These are phyloP conservation scores for Nanorana parkeri DNA, from an alignment of 2,113 vertebrate genomes.

Conservation along the genomic window DNA sequence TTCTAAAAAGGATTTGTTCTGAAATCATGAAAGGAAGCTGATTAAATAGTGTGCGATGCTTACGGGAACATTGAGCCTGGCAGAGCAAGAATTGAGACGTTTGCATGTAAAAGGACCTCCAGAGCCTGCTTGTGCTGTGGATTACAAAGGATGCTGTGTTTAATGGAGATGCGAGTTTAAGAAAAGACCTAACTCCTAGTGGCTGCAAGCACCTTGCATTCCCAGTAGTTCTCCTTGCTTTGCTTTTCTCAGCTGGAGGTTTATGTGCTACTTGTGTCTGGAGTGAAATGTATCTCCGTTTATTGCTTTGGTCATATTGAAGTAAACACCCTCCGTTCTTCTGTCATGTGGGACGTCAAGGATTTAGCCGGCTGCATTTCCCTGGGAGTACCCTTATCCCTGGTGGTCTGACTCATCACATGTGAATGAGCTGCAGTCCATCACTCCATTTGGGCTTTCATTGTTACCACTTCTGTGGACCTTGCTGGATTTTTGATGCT, in stretches of 20 bases:
- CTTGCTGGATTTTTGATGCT: slow-evolving; percentile 52
- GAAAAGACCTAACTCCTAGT: slow-evolving; percentile 62
- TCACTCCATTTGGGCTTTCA: slow-evolving; percentile 66
- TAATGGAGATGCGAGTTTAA: slow-evolving; percentile 71
- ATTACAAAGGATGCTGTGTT: slow-evolving; percentile 71
- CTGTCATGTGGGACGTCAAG: slow-evolving; percentile 62
- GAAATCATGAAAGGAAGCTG: slow-evolving; percentile 21
- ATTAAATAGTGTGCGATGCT: slow-evolving; percentile 47
- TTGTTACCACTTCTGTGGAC: slow-evolving; percentile 59
- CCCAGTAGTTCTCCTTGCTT: slow-evolving; percentile 59
- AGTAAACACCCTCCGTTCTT: slow-evolving; percentile 63
- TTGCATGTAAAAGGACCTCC: slow-evolving; percentile 71
- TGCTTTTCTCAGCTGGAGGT: slow-evolving; percentile 67
- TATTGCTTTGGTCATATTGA: slow-evolving; percentile 63
- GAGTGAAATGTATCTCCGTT: slow-evolving; percentile 60
- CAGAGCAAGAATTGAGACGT: slow-evolving; percentile 72
- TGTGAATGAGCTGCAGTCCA: slow-evolving; percentile 75
- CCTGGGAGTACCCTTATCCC: slow-evolving; percentile 72
- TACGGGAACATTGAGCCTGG: slow-evolving; percentile 68
- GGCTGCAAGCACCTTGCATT: slow-evolving; percentile 63
- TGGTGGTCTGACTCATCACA: slow-evolving; percentile 75
- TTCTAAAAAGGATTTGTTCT: slow-evolving; percentile 54
- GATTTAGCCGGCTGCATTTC: slow-evolving; percentile 64
- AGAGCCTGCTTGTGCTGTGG: slow-evolving; percentile 69
- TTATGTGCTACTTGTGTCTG: slow-evolving; percentile 61